A percentile compares a stretch with the other conserved stretches of the same genome.
These are phyloP conservation scores for Mus spicilegus DNA, from an alignment of 2,113 vertebrate genomes.

Conservation along the genomic window DNA sequence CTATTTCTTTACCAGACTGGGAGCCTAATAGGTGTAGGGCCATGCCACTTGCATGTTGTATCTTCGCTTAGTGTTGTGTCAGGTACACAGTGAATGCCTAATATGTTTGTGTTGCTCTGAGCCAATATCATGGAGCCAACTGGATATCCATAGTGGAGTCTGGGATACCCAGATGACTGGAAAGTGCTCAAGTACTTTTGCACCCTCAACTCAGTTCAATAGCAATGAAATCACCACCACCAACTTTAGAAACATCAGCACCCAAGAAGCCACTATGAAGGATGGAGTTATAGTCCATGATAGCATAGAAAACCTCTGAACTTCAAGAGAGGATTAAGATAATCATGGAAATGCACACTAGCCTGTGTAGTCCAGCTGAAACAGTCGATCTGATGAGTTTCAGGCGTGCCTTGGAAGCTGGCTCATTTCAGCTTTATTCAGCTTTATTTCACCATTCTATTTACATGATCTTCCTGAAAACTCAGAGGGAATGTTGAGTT, in stretches of 20 bases:
- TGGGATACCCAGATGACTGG: not conserved
- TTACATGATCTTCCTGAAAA: conserved; percentile 40
- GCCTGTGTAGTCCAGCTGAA: not conserved
- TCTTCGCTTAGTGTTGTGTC: not conserved
- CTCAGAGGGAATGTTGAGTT: conserved; percentile 39
- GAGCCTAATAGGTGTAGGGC: not conserved
- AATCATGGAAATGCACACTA: not conserved
- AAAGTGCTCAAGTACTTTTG: not conserved
- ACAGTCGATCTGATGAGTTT: not conserved
- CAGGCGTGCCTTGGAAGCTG: not conserved
- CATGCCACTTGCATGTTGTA: not conserved
- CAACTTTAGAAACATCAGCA: conserved; percentile 10
- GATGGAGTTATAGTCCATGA: not conserved
- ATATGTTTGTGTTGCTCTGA: not conserved
- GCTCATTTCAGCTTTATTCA: not conserved
- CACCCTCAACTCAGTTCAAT: not conserved
- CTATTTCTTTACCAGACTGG: not conserved
- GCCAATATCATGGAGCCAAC: not conserved
- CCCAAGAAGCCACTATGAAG: conserved; percentile 1
- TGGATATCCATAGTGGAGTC: not conserved
- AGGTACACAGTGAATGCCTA: not conserved
- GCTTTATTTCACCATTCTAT: not conserved
- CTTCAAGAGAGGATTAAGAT: not conserved
- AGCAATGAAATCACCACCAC: not conserved
- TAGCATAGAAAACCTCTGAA: not conserved